Base-by-base conservation (phyloP, 2,113 vertebrate genomes). In the Esox niger region DNA sequence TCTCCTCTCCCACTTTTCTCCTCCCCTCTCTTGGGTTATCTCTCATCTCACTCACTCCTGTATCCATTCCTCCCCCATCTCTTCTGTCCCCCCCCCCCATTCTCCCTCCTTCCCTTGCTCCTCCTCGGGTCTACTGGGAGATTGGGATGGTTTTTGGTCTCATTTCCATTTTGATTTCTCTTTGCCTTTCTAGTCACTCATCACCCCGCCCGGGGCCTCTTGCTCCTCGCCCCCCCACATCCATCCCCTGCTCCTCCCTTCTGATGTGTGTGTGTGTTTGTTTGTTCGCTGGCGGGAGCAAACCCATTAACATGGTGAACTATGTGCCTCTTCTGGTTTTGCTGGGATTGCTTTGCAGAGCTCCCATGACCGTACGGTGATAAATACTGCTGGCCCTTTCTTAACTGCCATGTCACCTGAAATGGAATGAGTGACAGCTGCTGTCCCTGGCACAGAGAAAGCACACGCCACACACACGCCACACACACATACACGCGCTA, bases 111-210 rank as follows among this genome's bases (percentile, higher is more conserved):
- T 20, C 73, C 68, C 43, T 6, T 23, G 38, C n/a, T 11, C 46
- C 27, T 71, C 30, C 62, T 60, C 70, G 63, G 31, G 61, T 81
- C 79, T 76, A 77, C 76, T 55, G 70, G 71, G 75, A 79, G 66
- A 74, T 65, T 56, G 3, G 64, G 75, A 70, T 75, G 75, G 79
- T 81, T 78, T 86, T 82, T 83, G 79, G 78, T 64, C 82, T 88
- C 82, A 84, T 91, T 82, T 91, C 86, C 85, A 88, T 88, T 88
- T 86, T 83, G 82, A 89, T 86, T 89, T 83, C 76, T 81, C 83
- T 81, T 73, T 81, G 73, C 77, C 74, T 86, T 87, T 83, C 78
- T 83, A 86, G 79, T 82, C 79, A 79, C 82, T 86, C 82, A 78
- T 79, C 76, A 55, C 71, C 67, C 35, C 67, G 27, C 81, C 77